Evolutionary conservation across 2,797 vertebrate genomes (phyloP).

Genomic region (Anabacerthia variegaticeps): DNA sequence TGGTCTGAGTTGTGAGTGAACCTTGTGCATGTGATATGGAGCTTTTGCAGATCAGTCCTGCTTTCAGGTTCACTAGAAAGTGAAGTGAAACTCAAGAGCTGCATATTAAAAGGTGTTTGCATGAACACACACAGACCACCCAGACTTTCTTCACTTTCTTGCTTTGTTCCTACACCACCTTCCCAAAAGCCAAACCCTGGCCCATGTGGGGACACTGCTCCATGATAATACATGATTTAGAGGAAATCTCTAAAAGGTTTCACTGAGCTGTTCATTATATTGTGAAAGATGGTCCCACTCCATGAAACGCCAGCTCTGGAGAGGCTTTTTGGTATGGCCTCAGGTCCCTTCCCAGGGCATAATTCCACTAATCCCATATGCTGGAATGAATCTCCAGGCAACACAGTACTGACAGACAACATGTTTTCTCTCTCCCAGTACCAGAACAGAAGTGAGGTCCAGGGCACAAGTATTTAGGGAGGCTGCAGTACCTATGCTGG

Average conservation of each 20-base stretch:
- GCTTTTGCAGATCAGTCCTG: background rate
- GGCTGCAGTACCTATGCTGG: background rate
- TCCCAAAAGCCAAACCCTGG: background rate
- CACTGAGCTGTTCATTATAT: background rate
- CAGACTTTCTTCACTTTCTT: background rate
- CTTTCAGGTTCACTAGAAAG: background rate
- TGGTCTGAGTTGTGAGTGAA: background rate
- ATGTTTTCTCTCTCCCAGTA: background rate
- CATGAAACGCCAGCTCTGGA: background rate
- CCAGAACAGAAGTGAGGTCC: background rate
- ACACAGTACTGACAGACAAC: background rate
- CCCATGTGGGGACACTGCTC: rapidly evolving
- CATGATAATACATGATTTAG: rapidly evolving
- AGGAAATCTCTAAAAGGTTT: background rate
- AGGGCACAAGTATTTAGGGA: background rate
- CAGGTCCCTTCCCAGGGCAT: background rate
- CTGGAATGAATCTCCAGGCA: background rate
- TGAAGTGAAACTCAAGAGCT: background rate
- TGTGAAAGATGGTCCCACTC: background rate
- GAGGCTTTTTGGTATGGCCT: background rate
- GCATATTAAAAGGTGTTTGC: background rate
- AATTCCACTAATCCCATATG: background rate
- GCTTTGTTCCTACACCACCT: rapidly evolving
- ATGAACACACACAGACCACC: background rate
- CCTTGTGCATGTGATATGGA: background rate